Conservation (phyloP, 2,113 vertebrate genomes). For the Mesitornis unicolor region DNA sequence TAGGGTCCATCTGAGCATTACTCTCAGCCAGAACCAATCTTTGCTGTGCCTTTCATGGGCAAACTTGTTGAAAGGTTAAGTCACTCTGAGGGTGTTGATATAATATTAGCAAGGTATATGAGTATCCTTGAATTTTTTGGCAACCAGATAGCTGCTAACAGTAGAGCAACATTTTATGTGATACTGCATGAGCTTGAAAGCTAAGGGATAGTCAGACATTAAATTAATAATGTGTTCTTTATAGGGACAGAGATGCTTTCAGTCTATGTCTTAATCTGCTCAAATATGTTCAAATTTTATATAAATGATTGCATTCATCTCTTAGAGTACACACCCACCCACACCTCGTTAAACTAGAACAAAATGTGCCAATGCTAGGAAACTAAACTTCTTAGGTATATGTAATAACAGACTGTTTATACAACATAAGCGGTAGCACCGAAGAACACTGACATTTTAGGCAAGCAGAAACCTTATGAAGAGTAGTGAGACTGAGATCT, state of each 20-base stretch:
- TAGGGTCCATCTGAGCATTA: background rate
- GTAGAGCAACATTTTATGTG: background rate
- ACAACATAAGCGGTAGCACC: background rate
- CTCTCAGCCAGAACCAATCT: background rate
- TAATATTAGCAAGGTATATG: background rate
- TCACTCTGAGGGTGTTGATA: background rate
- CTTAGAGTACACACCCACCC: no score
- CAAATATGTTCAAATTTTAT: background rate
- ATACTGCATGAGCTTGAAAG: background rate
- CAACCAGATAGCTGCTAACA: background rate
- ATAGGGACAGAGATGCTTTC: background rate
- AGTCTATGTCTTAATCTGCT: background rate
- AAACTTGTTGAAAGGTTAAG: background rate
- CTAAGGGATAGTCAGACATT: background rate
- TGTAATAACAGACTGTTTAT: background rate
- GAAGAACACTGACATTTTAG: background rate
- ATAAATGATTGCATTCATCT: background rate
- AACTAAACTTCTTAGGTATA: background rate
- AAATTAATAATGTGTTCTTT: background rate
- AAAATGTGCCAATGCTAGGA: background rate
- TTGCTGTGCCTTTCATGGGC: background rate
- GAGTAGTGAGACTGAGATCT: background rate
- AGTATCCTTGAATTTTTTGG: background rate
- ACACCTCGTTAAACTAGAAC: background rate
- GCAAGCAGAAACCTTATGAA: background rate